Evolutionary conservation across 2,113 vertebrate species (phyloP), one percentile per base, ranked within the genome.

Genomic region (Cyanoderma ruficeps): DNA sequence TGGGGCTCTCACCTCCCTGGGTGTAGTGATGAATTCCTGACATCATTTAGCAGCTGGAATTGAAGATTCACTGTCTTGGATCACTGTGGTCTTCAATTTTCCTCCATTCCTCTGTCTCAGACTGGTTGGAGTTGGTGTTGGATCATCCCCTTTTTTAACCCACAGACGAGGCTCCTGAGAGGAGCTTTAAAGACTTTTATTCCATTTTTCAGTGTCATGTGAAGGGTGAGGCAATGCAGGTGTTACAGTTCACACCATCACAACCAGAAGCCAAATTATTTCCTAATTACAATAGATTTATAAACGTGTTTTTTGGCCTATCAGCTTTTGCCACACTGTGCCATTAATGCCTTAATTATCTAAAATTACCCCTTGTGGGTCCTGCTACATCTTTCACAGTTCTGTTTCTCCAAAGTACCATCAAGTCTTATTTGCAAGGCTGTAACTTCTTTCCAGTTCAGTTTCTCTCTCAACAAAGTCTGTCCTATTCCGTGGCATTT

Each of bases 21-120:
- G 9, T 10, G 2, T 1, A 9, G 71, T 0, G 27, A 11, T 4
- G 42, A 9, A 7, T 13, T 33, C 10, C 0, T 27, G 56, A 2
- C 3, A 0, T 14, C 13, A 0, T 15, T 30, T 3, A 30, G 2
- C 15, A 28, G 17, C 6, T 33, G 46, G 33, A 39, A 7, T 1
- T 1, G 30, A 13, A 8, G 9, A 30, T 11, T n/a, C n/a, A 0
- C 15, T 25, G 5, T 2, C 57, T 28, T 5, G 13, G 12, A 6
- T 68, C 35, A 0, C 59, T 0, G 6, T 8, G 33, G 13, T 6
- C 47, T 79, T 19, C 42, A 1, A 0, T 30, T 82, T 84, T 10
- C 74, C 68, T 68, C 23, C 30, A 0, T 13, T 15, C 15, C 22
- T 59, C 5, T 35, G 7, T 59, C 56, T 16, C 56, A 23, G 14